These are phyloP conservation scores for Leptopilina syphax DNA, from an alignment of 2,888 invertebrate genomes.

Conservation along the genomic window DNA sequence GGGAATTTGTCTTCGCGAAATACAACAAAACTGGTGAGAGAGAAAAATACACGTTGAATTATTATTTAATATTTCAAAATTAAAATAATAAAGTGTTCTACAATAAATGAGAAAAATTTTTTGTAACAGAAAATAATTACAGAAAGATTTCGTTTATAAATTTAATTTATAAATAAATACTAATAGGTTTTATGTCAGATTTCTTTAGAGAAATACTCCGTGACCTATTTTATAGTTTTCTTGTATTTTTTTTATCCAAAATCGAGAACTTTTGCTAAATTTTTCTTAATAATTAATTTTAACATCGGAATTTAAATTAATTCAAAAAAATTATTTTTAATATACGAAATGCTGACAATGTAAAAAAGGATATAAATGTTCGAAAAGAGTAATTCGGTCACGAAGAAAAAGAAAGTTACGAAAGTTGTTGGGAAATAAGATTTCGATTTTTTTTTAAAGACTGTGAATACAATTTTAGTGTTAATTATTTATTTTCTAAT, in stretches of 20 bases:
- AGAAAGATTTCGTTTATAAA: too few species aligned
- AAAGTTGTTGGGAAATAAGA: constrained; percentile 12
- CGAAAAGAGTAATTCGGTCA: constrained; percentile 24
- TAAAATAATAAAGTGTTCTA: too few species aligned
- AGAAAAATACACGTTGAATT: background rate
- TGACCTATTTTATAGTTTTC: background rate
- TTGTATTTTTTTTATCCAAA: background rate
- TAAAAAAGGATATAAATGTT: background rate
- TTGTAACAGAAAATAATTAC: too few species aligned
- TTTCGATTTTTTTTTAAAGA: background rate
- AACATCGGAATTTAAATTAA: background rate
- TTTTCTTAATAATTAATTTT: background rate
- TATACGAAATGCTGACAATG: constrained; percentile 49
- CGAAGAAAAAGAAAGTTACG: constrained; percentile 34
- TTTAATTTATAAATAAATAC: too few species aligned
- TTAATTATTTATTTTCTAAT: background rate
- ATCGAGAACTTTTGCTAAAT: background rate
- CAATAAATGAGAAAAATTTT: constrained; percentile 6
- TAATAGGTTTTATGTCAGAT: background rate
- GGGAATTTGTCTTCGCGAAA: constrained; percentile 48
- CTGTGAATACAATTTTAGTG: background rate
- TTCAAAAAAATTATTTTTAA: constrained; percentile 14
- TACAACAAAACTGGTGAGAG: constrained; percentile 54
- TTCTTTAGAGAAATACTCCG: background rate
- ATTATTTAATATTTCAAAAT: too few species aligned